Base-by-base conservation (phyloP, 2,888 invertebrate species). In the Spicauda simplicius region DNA sequence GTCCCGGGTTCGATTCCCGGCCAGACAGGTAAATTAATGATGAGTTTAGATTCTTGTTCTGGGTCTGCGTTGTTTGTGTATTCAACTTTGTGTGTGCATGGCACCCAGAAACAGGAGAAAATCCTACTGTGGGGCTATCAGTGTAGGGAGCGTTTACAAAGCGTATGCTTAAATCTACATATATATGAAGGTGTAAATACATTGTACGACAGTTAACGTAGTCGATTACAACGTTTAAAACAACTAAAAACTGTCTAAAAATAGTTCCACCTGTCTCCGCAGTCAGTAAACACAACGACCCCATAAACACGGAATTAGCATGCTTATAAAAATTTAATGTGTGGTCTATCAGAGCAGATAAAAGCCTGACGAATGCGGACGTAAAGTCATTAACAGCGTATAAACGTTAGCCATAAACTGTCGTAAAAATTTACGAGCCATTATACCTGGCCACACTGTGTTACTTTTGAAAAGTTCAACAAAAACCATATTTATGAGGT, bases 301-400 rank as follows among this genome's bases (percentile, higher is more conserved):
- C 50, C 66, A 66, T 66, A 50, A 66, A 66, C 50, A 61, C 5
- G 60, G 25, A 48, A 66, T 61, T 66, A 66, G 66, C 60, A 50
- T 66, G 55, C 37, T 37, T 60, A 66, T 66, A 66, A 66, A 66
- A 60, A 48, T 55, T 60, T 66, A 66, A 66, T 56, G 66, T 66
- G 66, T 66, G 66, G 66, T 66, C 66, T 66, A 61, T 66, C 60
- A 45, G 57, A 58, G 54, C 54, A 12, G 65, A 61, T 30, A 66
- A 56, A 33, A 30, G 25, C 25, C 60, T 37, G 25, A 50, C 60
- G 55, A 37, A 66, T 18, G 41, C 53, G 45, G 52, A 54, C 53
- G 55, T 60, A 45, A 19, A 33, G 20, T 66, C 65, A 66, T 66
- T 60, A 66, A 66, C 65, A 60, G 65, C 54, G 55, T 19, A 66